Evolutionary conservation across 1,140 invertebrate genomes (phyloP).

Genomic region (Ridgeia piscesae): DNA sequence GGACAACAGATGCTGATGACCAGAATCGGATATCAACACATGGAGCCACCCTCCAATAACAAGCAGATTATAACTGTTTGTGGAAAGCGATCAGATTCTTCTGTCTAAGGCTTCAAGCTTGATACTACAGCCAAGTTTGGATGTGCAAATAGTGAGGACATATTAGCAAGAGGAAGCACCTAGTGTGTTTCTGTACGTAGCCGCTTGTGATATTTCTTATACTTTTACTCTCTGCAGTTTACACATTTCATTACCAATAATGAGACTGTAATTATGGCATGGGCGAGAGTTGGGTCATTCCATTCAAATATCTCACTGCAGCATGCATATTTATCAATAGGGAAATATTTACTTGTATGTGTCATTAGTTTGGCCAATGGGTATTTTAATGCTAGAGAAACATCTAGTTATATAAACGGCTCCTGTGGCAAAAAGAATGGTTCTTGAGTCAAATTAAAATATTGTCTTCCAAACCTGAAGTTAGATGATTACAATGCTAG

Average conservation of each 20-base stretch:
- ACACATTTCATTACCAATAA: not conserved
- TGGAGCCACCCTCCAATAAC: not conserved
- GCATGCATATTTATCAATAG: too few relatives aligned
- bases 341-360: too few relatives aligned
- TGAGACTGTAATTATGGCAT: not conserved
- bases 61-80: not conserved
- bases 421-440: too few relatives aligned
- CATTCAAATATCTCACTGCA: not conserved
- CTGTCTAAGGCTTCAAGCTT: not conserved
- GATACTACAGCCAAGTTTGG: not conserved
- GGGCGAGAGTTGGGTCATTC: not conserved
- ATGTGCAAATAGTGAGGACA: not conserved
- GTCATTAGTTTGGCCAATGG: too few relatives aligned
- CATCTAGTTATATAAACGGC: too few relatives aligned
- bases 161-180: not conserved
- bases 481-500: too few relatives aligned
- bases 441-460: too few relatives aligned
- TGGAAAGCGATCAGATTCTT: not conserved
- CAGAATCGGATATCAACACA: not conserved
- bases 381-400: too few relatives aligned
- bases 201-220: not conserved
- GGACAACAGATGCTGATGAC: not conserved
- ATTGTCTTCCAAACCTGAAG: too few relatives aligned
- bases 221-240: not conserved
- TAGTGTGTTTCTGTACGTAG: not conserved